Conservation (phyloP, 1,140 invertebrate genomes). For the Trachymyrmex cornetzi region DNA sequence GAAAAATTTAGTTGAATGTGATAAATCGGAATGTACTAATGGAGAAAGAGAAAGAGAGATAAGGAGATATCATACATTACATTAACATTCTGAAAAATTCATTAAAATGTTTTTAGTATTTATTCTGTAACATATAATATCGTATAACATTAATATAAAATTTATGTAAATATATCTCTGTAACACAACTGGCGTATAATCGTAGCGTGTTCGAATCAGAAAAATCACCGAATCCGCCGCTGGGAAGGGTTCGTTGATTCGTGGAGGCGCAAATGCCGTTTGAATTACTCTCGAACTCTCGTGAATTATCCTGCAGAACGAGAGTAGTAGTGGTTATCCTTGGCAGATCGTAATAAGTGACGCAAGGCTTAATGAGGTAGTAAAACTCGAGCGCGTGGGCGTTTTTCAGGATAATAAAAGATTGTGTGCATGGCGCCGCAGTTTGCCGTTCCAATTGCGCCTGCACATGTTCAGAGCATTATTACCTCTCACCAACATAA, state of each 20-base stretch:
- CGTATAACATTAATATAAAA: not conserved
- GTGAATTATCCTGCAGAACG: slow-evolving; percentile 26
- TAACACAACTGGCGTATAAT: not conserved
- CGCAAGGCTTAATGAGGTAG: slow-evolving; percentile 60
- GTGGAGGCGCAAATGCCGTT: slow-evolving; percentile 22
- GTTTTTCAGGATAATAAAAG: slow-evolving; percentile 35
- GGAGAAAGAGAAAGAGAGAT: not conserved
- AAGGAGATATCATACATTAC: not conserved
- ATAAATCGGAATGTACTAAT: not conserved
- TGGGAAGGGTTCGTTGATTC: not conserved
- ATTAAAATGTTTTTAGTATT: not conserved
- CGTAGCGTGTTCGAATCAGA: not conserved
- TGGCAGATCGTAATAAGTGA: slow-evolving; percentile 41
- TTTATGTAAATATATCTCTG: not conserved
- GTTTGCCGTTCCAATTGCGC: slow-evolving; percentile 27
- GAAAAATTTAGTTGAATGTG: not conserved
- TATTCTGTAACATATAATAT: not conserved
- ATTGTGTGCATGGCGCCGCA: not conserved
- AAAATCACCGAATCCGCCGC: not conserved
- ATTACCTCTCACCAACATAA: no score
- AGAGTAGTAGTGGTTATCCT: slow-evolving; percentile 14
- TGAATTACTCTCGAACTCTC: slow-evolving; percentile 42
- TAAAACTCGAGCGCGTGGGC: slow-evolving; percentile 30
- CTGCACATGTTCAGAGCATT: not conserved
- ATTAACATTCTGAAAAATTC: not conserved